Evolutionary conservation across 1,140 invertebrate species (phyloP).

Genomic region (Panagrolaimus sp.): DNA sequence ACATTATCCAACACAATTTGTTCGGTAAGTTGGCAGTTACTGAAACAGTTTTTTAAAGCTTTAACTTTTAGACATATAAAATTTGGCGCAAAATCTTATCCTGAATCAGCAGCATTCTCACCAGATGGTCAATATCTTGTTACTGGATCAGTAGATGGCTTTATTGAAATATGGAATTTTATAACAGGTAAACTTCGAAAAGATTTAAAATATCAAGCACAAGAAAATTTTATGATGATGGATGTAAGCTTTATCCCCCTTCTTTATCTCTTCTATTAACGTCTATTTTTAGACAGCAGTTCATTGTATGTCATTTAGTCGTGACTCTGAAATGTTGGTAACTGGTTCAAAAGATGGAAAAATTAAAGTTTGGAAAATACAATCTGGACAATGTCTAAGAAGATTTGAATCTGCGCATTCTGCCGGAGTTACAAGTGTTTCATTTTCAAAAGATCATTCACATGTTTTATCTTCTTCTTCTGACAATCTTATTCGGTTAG

Average conservation of each 20-base stretch:
- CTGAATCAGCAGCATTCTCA: conserved; percentile 79
- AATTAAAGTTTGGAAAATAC: conserved; percentile 84
- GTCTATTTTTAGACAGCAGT: no score
- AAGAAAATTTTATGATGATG: conserved; percentile 99
- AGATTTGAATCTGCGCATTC: conserved; percentile 89
- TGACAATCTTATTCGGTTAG: conserved; percentile 78
- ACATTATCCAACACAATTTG: conserved; percentile 77
- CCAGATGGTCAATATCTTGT: conserved; percentile 97
- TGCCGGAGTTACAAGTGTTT: conserved; percentile 92
- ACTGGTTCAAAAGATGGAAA: conserved; percentile 88
- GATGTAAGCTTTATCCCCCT: no score
- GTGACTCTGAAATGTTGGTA: conserved; percentile 95
- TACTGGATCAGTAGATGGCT: conserved; percentile 93
- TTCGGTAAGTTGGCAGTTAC: no score
- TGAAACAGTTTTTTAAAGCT: no score
- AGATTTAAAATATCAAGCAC: conserved; percentile 91
- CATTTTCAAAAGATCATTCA: conserved; percentile 92
- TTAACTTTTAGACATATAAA: no score
- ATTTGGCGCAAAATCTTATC: conserved; percentile 60
- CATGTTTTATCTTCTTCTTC: conserved; percentile 92
- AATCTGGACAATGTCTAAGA: conserved; percentile 85
- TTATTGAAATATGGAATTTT: conserved; percentile 99
- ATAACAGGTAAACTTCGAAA: conserved; percentile 98
- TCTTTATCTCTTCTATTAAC: no score
- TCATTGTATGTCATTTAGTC: conserved; percentile 81